Conservation (phyloP, 2,888 invertebrate species). For the Icerya purchasi region DNA sequence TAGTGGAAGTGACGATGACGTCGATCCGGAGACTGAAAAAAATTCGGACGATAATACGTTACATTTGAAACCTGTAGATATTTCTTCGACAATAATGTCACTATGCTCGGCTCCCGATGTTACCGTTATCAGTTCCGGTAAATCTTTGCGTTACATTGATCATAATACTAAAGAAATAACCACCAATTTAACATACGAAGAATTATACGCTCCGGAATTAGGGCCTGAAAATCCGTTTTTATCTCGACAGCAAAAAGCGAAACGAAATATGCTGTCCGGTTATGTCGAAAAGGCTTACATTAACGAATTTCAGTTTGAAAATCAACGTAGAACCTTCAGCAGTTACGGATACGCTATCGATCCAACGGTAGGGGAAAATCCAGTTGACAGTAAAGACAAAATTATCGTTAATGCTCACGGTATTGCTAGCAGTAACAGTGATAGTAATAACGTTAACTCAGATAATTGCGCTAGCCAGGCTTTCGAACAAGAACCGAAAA, state of each 20-base stretch:
- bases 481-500: slow-evolving; percentile 30
- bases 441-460: neutral
- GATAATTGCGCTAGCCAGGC: neutral
- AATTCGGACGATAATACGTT: neutral
- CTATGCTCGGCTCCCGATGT: slow-evolving; percentile 1
- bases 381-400: slow-evolving; percentile 24
- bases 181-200: slow-evolving; percentile 85
- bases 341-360: slow-evolving; percentile 86
- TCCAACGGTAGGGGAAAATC: slow-evolving; percentile 48
- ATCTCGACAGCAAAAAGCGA: slow-evolving; percentile 68
- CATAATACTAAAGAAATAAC: slow-evolving; percentile 58
- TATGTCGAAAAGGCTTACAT: slow-evolving; percentile 87
- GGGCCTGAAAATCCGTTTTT: slow-evolving; percentile 88
- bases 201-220: slow-evolving; percentile 72
- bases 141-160: slow-evolving; percentile 32
- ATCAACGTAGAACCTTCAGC: slow-evolving; percentile 78
- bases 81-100: neutral
- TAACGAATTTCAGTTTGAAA: slow-evolving; percentile 92
- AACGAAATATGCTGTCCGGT: slow-evolving; percentile 79
- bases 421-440: neutral
- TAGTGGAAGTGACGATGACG: neutral
- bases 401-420: neutral
- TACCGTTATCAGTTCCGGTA: neutral
- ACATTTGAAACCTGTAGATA: neutral
- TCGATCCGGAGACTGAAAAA: neutral